Percentiles rank a stretch among this genome's conserved stretches.
Conservation (phyloP, 1,140 invertebrate genomes). For the Diuraphis noxia region DNA sequence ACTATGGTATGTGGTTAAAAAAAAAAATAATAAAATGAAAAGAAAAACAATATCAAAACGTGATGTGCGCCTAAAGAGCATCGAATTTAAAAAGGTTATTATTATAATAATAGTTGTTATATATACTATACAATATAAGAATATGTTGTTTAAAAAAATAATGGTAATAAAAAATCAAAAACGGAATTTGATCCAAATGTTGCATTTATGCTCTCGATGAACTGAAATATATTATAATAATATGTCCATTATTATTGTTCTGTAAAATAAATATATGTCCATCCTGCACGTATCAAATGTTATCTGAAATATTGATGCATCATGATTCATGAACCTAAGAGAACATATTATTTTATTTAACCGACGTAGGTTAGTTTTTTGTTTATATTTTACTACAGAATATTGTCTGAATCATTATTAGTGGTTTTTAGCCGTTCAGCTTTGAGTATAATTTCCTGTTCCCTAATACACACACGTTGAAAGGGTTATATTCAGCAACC, state of each 20-base stretch:
- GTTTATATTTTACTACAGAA: background rate
- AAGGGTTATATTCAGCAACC: background rate
- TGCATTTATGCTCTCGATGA: background rate
- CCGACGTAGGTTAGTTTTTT: background rate
- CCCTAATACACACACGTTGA: background rate
- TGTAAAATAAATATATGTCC: background rate
- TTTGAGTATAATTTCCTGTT: constrained; percentile 11
- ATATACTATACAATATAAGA: background rate
- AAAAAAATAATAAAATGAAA: background rate
- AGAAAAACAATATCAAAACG: constrained; percentile 12
- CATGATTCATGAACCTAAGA: no score
- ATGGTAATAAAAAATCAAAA: background rate
- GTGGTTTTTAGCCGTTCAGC: background rate
- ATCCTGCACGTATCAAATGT: background rate
- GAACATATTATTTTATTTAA: background rate
- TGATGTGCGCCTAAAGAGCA: background rate
- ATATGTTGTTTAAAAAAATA: background rate
- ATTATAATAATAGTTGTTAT: constrained; percentile 5
- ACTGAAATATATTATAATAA: background rate
- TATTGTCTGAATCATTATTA: background rate
- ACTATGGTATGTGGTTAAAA: background rate
- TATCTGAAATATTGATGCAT: background rate
- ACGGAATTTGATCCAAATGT: background rate
- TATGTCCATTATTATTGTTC: background rate
- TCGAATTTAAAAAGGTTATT: background rate